Base-by-base conservation (phyloP, 2,113 vertebrate genomes). In the Actenoides lindsayi region DNA sequence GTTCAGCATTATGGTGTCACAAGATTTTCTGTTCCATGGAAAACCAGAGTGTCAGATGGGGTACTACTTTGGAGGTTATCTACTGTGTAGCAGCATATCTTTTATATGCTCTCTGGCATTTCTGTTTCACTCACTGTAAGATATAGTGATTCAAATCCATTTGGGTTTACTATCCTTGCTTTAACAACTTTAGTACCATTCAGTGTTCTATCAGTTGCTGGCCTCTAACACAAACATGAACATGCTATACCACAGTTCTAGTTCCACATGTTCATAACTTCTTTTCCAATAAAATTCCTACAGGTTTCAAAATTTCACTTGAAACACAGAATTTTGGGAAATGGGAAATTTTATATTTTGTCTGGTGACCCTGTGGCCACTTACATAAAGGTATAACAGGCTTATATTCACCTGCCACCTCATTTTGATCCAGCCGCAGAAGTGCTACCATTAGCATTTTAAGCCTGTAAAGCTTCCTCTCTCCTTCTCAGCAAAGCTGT, bases 21-120 rank as follows among this genome's bases (percentile, higher is more conserved):
- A 11, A 0, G 5, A 33, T 18, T 70, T 77, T 46, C 23, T 63
- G 12, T 63, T 83, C 30, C 46, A 31, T 0, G 1, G 39, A 79
- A 79, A 64, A 44, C 30, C 17, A 31, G 5, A 6, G 2, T 53
- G 62, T 78, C 83, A 56, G 79, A n/a, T 83, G 50, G n/a, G 37
- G 9, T 50, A 54, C 21, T 51, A n/a, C 2, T 0, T 4, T 75
- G 79, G 42, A 75, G 11, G 20, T 56, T 90, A 51, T 68, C 57
- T 85, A 3, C 78, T 27, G 68, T 64, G 53, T 71, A 93, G 75
- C 9, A 19, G 13, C 7, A 0, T 35, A 41, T n/a, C 4, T 88
- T 94, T 92, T 60, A 48, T 59, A 42, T 56, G 42, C 8, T 64
- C 14, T 83, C 30, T 76, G 79, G 27, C 53, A 56, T 83, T 83